phyloP scores from a whole-genome alignment of 2,113 vertebrate species.

The Psittacula cyanocephala region DNA sequence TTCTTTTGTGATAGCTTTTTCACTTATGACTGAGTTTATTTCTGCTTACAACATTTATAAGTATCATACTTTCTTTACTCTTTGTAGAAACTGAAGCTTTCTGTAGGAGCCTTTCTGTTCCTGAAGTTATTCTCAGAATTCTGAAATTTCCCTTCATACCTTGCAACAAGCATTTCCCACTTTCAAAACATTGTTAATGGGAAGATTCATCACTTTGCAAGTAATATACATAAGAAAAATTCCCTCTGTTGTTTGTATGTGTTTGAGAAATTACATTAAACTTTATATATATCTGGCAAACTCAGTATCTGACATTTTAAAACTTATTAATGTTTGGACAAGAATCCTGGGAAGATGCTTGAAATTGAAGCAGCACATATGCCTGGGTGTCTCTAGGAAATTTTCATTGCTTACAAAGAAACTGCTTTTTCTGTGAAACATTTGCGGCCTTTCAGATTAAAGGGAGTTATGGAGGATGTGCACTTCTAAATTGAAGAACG shows the following conservation, averaged over 20 bases:
- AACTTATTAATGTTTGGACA: conserved; percentile 25
- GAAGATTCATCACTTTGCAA: neutral
- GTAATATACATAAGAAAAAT: neutral
- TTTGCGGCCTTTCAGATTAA: neutral
- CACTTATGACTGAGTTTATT: neutral
- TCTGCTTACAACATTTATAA: neutral
- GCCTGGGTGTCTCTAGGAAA: neutral
- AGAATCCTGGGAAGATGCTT: neutral
- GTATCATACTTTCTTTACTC: neutral
- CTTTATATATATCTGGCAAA: neutral
- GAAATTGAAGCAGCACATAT: conserved; percentile 9
- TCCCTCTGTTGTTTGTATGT: neutral
- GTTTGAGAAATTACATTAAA: neutral
- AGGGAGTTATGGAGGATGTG: neutral
- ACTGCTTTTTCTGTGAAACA: neutral
- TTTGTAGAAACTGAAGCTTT: neutral
- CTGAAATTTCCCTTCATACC: neutral
- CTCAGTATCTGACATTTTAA: conserved; percentile 29
- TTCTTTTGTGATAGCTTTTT: neutral
- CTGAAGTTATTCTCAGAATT: neutral
- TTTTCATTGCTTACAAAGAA: neutral
- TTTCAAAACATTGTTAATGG: neutral
- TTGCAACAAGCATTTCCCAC: neutral
- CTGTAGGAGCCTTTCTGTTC: neutral
- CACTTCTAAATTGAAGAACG: neutral